phyloP scores from a whole-genome alignment of 2,888 invertebrate species.

The Noctua janthe region DNA sequence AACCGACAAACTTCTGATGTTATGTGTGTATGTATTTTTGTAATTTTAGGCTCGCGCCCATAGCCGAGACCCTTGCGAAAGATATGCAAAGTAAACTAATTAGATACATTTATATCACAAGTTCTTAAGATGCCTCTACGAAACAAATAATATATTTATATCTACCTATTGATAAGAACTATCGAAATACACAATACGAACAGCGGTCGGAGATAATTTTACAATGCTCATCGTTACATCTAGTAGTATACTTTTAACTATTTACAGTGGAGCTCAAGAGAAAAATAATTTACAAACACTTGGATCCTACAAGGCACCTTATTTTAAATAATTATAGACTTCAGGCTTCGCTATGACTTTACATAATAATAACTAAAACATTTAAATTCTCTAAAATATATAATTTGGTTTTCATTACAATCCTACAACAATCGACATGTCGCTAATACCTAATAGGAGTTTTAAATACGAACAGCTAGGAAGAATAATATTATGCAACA shows the following conservation, averaged over 20 bases:
- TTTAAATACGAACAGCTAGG: constrained; percentile 89
- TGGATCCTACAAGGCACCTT: constrained; percentile 89
- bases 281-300: constrained; percentile 88
- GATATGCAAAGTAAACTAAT: constrained; percentile 84
- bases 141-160: constrained; percentile 89
- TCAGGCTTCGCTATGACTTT: constrained; percentile 90
- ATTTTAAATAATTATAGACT: constrained; percentile 88
- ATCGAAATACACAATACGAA: constrained; percentile 82
- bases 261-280: constrained; percentile 87
- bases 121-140: constrained; percentile 89
- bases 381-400: constrained; percentile 90
- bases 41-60: constrained; percentile 76
- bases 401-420: constrained; percentile 90
- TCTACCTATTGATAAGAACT: constrained; percentile 83
- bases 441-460: constrained; percentile 89
- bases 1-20: constrained; percentile 82
- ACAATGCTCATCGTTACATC: constrained; percentile 85
- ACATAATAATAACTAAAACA: constrained; percentile 88
- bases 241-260: constrained; percentile 89
- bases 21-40: constrained; percentile 90
- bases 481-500: constrained; percentile 90
- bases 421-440: constrained; percentile 89
- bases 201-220: constrained; percentile 83
- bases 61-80: constrained; percentile 75
- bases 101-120: constrained; percentile 90